Base-by-base conservation (phyloP, 2,113 vertebrate species). In the Laticauda laticaudata region DNA sequence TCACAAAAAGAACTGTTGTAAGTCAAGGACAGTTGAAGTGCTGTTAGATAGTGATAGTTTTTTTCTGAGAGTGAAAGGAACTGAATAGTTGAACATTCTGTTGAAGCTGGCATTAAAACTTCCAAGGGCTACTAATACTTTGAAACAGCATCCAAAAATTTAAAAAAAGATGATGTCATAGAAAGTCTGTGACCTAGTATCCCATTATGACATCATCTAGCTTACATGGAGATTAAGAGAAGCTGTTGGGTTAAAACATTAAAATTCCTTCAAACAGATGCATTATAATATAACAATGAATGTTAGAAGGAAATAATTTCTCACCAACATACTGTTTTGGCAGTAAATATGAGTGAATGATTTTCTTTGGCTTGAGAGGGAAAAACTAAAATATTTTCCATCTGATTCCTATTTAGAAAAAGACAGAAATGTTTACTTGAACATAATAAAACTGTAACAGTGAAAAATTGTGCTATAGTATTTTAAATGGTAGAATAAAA, bases 281-380 rank as follows among this genome's bases (percentile, higher is more conserved):
- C 57, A 7, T 48, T 54, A 94, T 57, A 89, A 90, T 3, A 3
- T n/a, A 61, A 23, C 51, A 93, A 81, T 6, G 11, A 45, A 90
- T 5, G 4, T 61, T 90, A 55, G 14, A 90, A 88, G 59, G n/a
- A 92, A 91, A 91, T 89, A n/a, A 89, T 94, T 95, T 96, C 99
- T 99, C 97, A 99, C 99, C 98, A 99, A 95, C 97, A 98, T 98
- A 96, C 93, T 99, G 97, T 97, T 99, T 95, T 98, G 98, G 97
- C 99, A 99, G 95, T 99, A 98, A 95, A 99, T 97, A 88, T 99
- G 99, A 95, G 97, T 99, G 96, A 98, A 98, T 86, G 96, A 98
- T 97, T 98, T 98, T 96, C 98, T 98, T 91, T 99, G 98, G 96
- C 97, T 99, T 91, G 97, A 98, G 94, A 99, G 98, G 61, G 98